Base-by-base conservation (phyloP, 23 tunicate species). In the Trididemnum clinides region DNA sequence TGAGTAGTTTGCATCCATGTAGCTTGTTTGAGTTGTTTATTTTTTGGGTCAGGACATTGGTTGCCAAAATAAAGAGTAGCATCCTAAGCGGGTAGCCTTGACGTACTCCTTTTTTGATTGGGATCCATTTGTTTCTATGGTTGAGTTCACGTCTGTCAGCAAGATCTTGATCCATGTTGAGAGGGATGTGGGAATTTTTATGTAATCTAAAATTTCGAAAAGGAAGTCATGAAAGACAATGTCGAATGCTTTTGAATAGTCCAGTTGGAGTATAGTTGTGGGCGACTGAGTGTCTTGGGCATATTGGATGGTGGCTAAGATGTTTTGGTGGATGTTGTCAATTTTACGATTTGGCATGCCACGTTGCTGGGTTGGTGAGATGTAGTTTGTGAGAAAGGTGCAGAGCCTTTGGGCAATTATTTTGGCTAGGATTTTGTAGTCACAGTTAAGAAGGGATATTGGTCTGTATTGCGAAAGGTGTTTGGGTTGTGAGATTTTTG, bases 371-470 rank as follows among this genome's bases (percentile, higher is more conserved):
- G 21, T 10, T 5, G 20, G 23, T 4, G 66, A 59, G 25, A 59
- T 59, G 22, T 59, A 59, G 66, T 59, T 28, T 19, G 21, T 3
- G 25, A 59, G 25, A 15, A 10, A 10, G 66, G 23, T 15, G 66
- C 27, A 10, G 20, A 59, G 3, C 25, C 66, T 25, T 4, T 10
- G 5, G 25, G 66, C 20, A 59, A 59, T 15, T 10, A 59, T 59
- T 59, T 59, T 59, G 25, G 66, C 66, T 3, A 59, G 66, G 22
- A 59, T 59, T n/a, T 59, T 59, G 25, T 59, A 59, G 66, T 59
- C 66, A 3, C 21, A 15, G 25, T 59, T 59, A 3, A 59, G 66
- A 10, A 59, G 66, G 22, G 66, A 59, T 10, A 59, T n/a, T 15
- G 66, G 66, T 59, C 25, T 15, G 27, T 28, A 59, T 25, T 59